A percentile compares a stretch with the other conserved stretches of the same genome.
Evolutionary conservation across 2,113 vertebrate species (phyloP).

Genomic region (Raphicerus campestris): DNA sequence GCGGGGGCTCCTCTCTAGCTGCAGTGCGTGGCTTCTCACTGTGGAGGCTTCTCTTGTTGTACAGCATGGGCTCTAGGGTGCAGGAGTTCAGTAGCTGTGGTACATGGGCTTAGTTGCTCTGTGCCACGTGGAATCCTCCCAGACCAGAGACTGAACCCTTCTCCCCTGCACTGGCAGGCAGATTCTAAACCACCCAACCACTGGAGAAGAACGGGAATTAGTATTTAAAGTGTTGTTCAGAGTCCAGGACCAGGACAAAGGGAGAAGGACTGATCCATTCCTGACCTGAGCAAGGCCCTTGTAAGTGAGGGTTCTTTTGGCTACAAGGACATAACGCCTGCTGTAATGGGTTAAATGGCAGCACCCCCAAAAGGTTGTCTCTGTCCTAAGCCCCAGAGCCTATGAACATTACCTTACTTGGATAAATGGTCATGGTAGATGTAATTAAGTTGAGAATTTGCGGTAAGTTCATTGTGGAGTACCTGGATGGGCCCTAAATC

Average conservation of each 20-base stretch:
- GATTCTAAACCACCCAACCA: neutral
- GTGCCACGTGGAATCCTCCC: neutral
- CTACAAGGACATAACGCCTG: neutral
- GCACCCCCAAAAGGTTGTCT: neutral
- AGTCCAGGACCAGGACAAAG: neutral
- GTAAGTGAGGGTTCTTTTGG: neutral
- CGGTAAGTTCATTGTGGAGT: neutral
- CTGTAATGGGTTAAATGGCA: neutral
- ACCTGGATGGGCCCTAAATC: neutral
- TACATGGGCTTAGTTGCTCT: fast-evolving
- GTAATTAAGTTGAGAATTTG: neutral
- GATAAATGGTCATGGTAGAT: neutral
- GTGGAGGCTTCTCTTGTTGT: neutral
- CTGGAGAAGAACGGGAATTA: neutral
- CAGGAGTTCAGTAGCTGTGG: neutral
- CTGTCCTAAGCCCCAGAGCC: neutral
- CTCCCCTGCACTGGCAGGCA: neutral
- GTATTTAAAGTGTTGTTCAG: neutral
- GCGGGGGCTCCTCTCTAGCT: neutral
- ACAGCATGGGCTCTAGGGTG: neutral
- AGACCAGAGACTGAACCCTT: neutral
- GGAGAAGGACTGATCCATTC: neutral
- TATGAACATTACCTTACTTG: neutral
- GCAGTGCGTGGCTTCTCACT: neutral
- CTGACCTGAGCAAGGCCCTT: neutral